These are phyloP conservation scores for Montifringilla adamsi DNA, from an alignment of 2,113 vertebrate species.

Conservation along the genomic window DNA sequence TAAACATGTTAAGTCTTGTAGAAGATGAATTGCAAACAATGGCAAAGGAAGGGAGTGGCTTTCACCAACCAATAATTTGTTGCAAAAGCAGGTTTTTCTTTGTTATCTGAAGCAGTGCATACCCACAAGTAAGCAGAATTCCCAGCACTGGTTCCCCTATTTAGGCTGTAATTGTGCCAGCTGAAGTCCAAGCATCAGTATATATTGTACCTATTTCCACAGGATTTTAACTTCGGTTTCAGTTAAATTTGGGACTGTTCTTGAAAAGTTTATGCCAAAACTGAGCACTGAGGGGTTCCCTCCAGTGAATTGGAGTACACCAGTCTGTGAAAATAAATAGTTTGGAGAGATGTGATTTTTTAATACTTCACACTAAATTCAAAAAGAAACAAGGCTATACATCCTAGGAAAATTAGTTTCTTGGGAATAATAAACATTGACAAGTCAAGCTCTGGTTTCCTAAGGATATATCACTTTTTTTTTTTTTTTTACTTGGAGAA, in stretches of 20 bases:
- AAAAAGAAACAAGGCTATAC: neutral
- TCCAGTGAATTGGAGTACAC: neutral
- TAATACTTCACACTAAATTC: neutral
- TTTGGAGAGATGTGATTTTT: neutral
- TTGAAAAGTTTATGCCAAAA: neutral
- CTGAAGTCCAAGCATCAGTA: neutral
- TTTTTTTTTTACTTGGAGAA: neutral
- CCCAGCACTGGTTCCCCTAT: neutral
- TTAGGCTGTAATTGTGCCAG: neutral
- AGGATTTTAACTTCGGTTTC: neutral
- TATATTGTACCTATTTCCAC: neutral
- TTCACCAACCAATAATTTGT: neutral
- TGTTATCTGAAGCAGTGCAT: neutral
- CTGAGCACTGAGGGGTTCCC: neutral
- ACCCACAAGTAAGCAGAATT: neutral
- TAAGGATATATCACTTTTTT: neutral
- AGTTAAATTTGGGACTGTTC: neutral
- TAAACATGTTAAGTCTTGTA: constrained; percentile 35
- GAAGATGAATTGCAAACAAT: constrained; percentile 14
- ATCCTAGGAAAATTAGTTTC: neutral
- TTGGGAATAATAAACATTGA: neutral
- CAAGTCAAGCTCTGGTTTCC: neutral
- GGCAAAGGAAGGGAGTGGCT: constrained; percentile 11
- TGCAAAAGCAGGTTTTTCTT: constrained; percentile 19
- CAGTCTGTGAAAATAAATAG: neutral